A percentile compares a stretch with the other conserved stretches of the same genome.
phyloP scores from a whole-genome alignment of 2,797 vertebrate genomes.

The Chaetophractus vellerosus region DNA sequence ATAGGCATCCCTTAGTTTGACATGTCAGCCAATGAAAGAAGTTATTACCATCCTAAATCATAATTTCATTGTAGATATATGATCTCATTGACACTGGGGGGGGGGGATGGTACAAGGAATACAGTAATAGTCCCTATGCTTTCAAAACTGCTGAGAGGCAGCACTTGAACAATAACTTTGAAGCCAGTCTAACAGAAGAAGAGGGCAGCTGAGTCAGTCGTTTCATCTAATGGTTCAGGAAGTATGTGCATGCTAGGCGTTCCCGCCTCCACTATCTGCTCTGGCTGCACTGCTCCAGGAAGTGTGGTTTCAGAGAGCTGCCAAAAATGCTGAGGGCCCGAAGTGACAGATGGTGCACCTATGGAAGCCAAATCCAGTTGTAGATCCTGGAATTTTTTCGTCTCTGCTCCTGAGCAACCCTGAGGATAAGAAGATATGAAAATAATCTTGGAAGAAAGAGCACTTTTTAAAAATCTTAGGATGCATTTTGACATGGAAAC shows the following conservation, averaged over 20 bases:
- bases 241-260: fast-evolving
- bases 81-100: not conserved
- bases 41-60: not conserved
- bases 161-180: not conserved
- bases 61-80: not conserved
- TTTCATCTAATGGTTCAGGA: not conserved
- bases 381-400: not conserved
- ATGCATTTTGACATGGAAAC: not conserved
- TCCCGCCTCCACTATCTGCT: not conserved
- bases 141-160: not conserved
- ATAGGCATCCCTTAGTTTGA: not conserved
- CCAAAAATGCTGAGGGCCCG: not conserved
- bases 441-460: not conserved
- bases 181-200: not conserved
- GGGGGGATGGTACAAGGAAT: not conserved
- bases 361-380: conserved; percentile 42
- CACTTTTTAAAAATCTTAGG: not conserved
- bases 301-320: not conserved
- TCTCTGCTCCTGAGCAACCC: not conserved
- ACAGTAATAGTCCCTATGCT: not conserved
- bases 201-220: not conserved
- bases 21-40: not conserved
- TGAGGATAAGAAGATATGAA: not conserved
- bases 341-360: conserved; percentile 12
- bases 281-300: not conserved